These are phyloP conservation scores for Trachymyrmex septentrionalis DNA, from an alignment of 1,140 invertebrate species.

Conservation along the genomic window DNA sequence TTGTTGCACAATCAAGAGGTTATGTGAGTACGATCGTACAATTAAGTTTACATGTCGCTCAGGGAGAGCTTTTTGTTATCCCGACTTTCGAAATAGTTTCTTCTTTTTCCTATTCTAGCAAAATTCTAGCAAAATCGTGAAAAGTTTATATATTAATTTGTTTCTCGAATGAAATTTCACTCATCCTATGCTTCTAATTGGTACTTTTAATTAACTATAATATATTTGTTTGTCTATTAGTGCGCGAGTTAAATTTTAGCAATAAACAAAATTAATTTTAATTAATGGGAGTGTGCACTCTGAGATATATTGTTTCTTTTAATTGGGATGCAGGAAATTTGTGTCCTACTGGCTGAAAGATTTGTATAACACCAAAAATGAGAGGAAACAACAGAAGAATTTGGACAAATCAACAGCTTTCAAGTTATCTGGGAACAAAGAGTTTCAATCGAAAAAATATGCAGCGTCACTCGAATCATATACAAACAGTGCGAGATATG, in stretches of 20 bases:
- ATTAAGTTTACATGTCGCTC: background rate
- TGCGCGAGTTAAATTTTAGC: conserved; percentile 25
- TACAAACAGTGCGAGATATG: conserved; percentile 82
- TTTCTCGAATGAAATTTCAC: background rate
- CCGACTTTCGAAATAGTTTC: background rate
- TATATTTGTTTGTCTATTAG: conserved; percentile 15
- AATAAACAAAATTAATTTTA: conserved; percentile 31
- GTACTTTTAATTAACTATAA: background rate
- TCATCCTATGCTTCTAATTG: background rate
- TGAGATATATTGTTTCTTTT: background rate
- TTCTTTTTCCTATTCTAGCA: background rate
- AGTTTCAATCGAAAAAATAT: conserved; percentile 83
- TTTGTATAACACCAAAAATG: conserved; percentile 61
- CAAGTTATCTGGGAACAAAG: conserved; percentile 80
- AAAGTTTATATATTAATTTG: background rate
- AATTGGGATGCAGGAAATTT: conserved; percentile 69
- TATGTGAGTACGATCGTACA: conserved; percentile 57
- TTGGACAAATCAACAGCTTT: conserved; percentile 74
- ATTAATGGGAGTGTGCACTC: conserved; percentile 8
- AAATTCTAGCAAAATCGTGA: background rate
- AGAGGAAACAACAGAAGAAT: conserved; percentile 65
- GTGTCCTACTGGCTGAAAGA: conserved; percentile 76
- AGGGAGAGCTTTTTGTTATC: background rate
- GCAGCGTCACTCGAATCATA: conserved; percentile 79
- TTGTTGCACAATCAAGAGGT: conserved; percentile 67